Conservation (phyloP, 1,140 invertebrate genomes). For the Philotrypesis tridentata region DNA sequence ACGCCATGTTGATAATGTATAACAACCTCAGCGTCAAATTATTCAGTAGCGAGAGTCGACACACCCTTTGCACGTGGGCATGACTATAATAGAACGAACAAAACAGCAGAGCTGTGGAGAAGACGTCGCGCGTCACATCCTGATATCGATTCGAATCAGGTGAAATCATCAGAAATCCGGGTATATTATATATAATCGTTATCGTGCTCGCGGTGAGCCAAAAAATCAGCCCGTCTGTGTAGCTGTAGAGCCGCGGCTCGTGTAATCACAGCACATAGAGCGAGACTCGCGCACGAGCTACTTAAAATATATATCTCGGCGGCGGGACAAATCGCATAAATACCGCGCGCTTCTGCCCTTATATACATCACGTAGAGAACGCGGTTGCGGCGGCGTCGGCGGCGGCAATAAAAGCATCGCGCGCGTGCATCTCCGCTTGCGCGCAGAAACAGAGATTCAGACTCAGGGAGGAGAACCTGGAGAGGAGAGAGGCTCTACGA, state of each 20-base stretch:
- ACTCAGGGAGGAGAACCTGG: conserved; percentile 43
- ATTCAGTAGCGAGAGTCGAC: too few relatives aligned
- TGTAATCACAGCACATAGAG: not conserved
- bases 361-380: conserved; percentile 11
- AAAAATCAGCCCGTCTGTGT: not conserved
- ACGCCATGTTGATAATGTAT: too few relatives aligned
- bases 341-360: not conserved
- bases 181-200: not conserved
- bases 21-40: too few relatives aligned
- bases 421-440: conserved; percentile 59
- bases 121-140: too few relatives aligned
- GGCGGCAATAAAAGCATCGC: not conserved
- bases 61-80: too few relatives aligned
- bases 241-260: not conserved
- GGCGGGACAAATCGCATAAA: conserved; percentile 9
- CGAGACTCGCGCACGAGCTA: not conserved
- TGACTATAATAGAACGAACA: too few relatives aligned
- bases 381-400: not conserved
- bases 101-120: too few relatives aligned
- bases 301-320: not conserved
- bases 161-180: not conserved
- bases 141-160: not conserved
- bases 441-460: not conserved
- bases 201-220: not conserved
- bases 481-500: conserved; percentile 65